Percentiles rank a stretch among this genome's conserved stretches.
Conservation (phyloP, 2,888 invertebrate species). For the Hypomecis atomaria region DNA sequence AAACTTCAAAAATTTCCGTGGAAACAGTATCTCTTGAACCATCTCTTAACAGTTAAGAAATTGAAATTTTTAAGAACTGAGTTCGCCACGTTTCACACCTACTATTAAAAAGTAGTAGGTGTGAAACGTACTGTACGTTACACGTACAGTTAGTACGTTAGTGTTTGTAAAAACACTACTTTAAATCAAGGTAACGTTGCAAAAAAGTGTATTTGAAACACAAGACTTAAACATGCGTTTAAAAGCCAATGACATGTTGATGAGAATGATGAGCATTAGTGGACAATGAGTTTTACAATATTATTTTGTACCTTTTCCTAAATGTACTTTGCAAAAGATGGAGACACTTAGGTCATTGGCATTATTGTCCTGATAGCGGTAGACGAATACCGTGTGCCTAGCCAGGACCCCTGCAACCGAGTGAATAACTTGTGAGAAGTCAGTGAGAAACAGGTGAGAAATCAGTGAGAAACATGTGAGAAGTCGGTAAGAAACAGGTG, state of each 20-base stretch:
- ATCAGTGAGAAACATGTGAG: slow-evolving; percentile 8
- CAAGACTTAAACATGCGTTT: slow-evolving; percentile 26
- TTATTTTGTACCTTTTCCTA: slow-evolving; percentile 86
- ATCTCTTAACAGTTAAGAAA: too few species aligned
- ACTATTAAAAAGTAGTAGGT: too few species aligned
- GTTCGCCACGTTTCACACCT: too few species aligned
- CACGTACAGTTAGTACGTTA: too few species aligned
- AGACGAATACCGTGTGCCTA: slow-evolving; percentile 82
- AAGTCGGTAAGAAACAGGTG: background rate
- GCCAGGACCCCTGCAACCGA: slow-evolving; percentile 81
- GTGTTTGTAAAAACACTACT: too few species aligned
- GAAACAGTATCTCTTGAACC: too few species aligned
- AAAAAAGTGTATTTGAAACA: background rate
- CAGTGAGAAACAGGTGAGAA: slow-evolving; percentile 26
- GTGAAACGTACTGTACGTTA: too few species aligned
- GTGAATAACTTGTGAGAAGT: slow-evolving; percentile 38
- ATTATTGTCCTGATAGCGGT: slow-evolving; percentile 81
- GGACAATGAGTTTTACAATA: slow-evolving; percentile 41
- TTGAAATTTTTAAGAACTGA: too few species aligned
- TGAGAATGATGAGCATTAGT: slow-evolving; percentile 49
- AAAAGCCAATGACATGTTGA: slow-evolving; percentile 29
- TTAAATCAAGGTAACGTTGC: background rate
- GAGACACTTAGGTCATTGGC: slow-evolving; percentile 81
- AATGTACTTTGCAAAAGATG: slow-evolving; percentile 84
- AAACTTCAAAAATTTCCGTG: too few species aligned